These are phyloP conservation scores for Manacus vitellinus DNA, from an alignment of 2,113 vertebrate genomes.

Conservation along the genomic window DNA sequence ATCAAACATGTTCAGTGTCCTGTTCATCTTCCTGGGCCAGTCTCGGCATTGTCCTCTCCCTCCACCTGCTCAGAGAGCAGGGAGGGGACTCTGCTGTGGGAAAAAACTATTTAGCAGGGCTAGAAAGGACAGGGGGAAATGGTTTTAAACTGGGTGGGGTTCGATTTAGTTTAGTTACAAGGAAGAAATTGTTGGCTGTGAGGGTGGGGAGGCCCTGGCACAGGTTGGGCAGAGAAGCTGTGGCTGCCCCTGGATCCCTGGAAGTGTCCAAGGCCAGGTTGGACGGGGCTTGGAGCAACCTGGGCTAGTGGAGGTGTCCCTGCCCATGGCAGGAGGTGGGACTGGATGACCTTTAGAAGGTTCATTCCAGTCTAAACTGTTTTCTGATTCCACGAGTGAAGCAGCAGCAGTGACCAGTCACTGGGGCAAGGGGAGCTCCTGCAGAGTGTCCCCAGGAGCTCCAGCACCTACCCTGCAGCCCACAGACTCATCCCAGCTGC, in stretches of 20 bases:
- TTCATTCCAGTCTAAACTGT: background rate
- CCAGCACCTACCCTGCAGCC: background rate
- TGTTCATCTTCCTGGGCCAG: background rate
- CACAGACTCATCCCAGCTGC: background rate
- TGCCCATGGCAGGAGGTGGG: background rate
- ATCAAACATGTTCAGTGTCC: background rate
- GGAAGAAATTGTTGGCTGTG: background rate
- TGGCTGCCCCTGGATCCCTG: background rate
- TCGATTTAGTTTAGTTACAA: background rate
- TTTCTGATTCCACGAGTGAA: background rate
- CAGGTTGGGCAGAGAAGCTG: background rate
- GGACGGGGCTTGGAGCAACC: background rate
- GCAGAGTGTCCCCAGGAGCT: background rate
- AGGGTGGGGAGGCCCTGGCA: background rate
- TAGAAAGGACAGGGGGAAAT: background rate
- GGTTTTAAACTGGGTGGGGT: background rate
- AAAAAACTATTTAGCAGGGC: background rate
- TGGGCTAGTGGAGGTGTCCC: background rate
- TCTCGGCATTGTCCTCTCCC: background rate
- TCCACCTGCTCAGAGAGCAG: rapidly evolving
- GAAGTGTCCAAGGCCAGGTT: background rate
- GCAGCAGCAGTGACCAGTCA: background rate
- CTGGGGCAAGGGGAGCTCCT: background rate
- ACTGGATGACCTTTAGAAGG: background rate
- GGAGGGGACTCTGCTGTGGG: background rate